phyloP scores from a whole-genome alignment of 2,113 vertebrate species.

The Gallinago paraguaiae region DNA sequence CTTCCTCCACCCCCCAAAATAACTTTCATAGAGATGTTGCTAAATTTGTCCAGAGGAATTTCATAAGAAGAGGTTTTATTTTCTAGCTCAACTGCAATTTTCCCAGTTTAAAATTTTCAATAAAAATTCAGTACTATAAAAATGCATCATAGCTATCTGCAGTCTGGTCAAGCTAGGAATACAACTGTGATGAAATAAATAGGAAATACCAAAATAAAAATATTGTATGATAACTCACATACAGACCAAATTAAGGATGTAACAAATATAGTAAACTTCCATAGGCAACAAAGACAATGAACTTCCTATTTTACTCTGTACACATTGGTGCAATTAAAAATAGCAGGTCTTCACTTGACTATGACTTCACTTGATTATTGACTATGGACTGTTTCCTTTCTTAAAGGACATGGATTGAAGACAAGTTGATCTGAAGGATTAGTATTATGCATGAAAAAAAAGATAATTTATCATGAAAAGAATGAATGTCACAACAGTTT shows the following conservation, averaged over 20 bases:
- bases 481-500: neutral
- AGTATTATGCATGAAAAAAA: neutral
- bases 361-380: neutral
- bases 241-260: neutral
- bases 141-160: neutral
- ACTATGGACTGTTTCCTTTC: neutral
- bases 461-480: neutral
- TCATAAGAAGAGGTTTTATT: neutral
- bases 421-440: neutral
- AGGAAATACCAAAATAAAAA: neutral
- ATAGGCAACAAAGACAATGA: neutral
- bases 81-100: neutral
- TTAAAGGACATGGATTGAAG: neutral
- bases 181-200: neutral
- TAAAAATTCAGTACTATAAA: neutral
- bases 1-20: neutral
- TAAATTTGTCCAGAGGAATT: neutral
- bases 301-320: neutral
- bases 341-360: neutral
- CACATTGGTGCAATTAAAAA: neutral
- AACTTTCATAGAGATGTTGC: neutral
- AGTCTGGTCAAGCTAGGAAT: neutral
- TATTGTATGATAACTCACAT: neutral
- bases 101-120: neutral
- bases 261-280: neutral